A percentile compares a stretch with the other conserved stretches of the same genome.
phyloP scores from a whole-genome alignment of 2,888 invertebrate species.

The Patella ulyssiponensis region DNA sequence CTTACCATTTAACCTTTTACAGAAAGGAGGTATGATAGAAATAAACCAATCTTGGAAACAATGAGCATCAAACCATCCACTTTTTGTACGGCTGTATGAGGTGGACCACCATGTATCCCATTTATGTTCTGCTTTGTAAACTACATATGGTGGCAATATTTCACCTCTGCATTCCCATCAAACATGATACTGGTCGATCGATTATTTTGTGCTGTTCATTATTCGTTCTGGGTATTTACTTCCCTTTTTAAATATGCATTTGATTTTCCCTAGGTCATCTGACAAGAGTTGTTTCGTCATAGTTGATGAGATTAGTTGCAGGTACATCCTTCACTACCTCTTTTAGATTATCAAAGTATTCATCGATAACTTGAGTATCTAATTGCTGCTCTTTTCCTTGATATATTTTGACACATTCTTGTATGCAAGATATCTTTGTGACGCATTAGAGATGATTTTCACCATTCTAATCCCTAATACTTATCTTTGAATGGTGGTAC shows the following conservation, averaged over 20 bases:
- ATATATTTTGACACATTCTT: background rate
- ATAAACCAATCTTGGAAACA: conserved; percentile 62
- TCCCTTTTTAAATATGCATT: conserved; percentile 13
- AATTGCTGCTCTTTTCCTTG: background rate
- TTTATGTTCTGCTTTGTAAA: conserved; percentile 71
- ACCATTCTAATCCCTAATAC: background rate
- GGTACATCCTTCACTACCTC: conserved; percentile 27
- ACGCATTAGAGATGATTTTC: background rate
- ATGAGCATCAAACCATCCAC: conserved; percentile 64
- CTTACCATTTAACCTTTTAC: conserved; percentile 51
- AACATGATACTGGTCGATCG: conserved; percentile 67
- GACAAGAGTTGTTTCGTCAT: conserved; percentile 68
- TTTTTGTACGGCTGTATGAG: conserved; percentile 63
- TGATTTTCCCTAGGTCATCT: conserved; percentile 64
- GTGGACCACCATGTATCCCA: conserved; percentile 72
- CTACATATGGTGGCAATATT: conserved; percentile 70
- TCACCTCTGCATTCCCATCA: conserved; percentile 67
- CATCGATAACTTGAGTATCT: background rate
- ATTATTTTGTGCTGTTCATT: conserved; percentile 64
- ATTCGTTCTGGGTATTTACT: conserved; percentile 62
- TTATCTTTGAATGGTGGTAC: background rate
- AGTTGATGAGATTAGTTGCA: conserved; percentile 58
- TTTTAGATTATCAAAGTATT: conserved; percentile 22
- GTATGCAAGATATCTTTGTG: background rate
- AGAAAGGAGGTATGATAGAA: conserved; percentile 14